Evolutionary conservation across 2,888 invertebrate species (phyloP).

Genomic region (Trisateles emortualis): DNA sequence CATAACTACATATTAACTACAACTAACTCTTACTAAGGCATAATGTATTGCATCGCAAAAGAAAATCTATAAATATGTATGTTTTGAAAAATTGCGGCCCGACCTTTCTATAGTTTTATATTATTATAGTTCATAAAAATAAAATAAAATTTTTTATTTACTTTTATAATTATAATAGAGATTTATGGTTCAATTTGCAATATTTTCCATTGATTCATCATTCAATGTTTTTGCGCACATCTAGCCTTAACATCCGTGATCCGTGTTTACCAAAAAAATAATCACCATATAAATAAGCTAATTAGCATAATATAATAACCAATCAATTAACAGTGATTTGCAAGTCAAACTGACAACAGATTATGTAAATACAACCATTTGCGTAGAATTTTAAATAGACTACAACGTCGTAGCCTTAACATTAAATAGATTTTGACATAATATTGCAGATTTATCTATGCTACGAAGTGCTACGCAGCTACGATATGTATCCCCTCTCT

Average conservation of each 20-base stretch:
- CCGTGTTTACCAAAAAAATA: conserved; percentile 30
- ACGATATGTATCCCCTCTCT: conserved; percentile 58
- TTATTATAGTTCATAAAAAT: too few species aligned
- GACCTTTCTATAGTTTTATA: too few species aligned
- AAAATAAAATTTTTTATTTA: too few species aligned
- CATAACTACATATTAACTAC: too few species aligned
- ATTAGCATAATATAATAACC: conserved; percentile 36
- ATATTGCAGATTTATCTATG: conserved; percentile 22
- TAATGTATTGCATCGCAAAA: too few species aligned
- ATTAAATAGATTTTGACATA: conserved; percentile 16
- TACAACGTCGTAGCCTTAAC: background rate
- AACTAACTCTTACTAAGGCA: too few species aligned
- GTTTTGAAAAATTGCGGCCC: too few species aligned
- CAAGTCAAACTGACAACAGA: conserved; percentile 20
- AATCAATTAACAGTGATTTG: conserved; percentile 30
- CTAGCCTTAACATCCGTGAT: conserved; percentile 15
- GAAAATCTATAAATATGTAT: too few species aligned
- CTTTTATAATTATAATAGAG: too few species aligned
- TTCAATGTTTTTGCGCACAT: conserved; percentile 10
- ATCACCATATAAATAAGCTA: conserved; percentile 27
- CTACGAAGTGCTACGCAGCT: conserved; percentile 48
- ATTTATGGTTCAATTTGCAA: background rate
- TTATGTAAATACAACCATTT: conserved; percentile 20
- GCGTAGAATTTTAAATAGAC: conserved; percentile 7
- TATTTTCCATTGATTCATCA: background rate